These are phyloP conservation scores for Dolichoris vasculosae DNA, from an alignment of 1,140 invertebrate species.

Conservation along the genomic window DNA sequence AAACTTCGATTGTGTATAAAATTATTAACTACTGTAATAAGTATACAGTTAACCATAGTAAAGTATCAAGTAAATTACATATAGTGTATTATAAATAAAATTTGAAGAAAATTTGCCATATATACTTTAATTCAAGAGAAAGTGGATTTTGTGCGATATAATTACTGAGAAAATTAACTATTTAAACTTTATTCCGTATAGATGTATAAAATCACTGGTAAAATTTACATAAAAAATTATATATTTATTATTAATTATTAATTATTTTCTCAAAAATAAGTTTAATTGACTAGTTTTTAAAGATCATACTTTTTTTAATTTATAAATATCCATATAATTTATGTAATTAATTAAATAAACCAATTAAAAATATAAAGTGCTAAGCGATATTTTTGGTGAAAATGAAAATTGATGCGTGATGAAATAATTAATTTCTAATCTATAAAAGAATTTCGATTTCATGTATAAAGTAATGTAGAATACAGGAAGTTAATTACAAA, in stretches of 20 bases:
- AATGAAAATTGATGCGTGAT: background rate
- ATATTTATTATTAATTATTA: conserved; percentile 4
- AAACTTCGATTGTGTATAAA: background rate
- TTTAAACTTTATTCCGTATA: conserved; percentile 8
- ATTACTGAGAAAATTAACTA: conserved; percentile 8
- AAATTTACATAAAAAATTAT: background rate
- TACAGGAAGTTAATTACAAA: background rate
- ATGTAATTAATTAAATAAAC: background rate
- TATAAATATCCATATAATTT: background rate
- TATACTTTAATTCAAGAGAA: background rate
- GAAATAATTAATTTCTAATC: background rate
- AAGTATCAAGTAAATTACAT: background rate
- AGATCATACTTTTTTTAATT: background rate
- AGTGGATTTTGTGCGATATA: conserved; percentile 7
- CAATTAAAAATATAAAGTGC: background rate
- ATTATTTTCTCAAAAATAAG: background rate
- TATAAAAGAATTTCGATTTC: background rate
- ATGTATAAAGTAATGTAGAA: background rate
- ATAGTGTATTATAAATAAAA: background rate
- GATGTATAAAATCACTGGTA: background rate
- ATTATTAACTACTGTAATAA: background rate
- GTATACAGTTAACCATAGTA: background rate
- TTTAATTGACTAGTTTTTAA: background rate
- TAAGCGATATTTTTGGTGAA: background rate
- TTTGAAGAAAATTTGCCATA: background rate